Evolutionary conservation across 37 sponge, comb jelly and placozoan species (phyloP).

Genomic region (Axinella damicornis): DNA sequence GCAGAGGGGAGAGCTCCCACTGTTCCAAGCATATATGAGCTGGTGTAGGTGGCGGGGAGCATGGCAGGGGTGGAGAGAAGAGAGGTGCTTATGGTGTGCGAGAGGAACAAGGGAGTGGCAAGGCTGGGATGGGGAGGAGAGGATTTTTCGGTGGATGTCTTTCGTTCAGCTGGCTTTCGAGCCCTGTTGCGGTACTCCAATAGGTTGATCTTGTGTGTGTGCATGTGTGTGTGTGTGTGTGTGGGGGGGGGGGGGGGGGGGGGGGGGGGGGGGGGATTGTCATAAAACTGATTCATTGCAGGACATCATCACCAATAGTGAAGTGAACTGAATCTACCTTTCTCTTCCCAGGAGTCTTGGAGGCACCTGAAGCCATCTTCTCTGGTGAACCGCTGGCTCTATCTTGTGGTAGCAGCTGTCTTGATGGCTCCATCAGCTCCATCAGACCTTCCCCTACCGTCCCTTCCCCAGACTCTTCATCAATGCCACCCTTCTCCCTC

Average conservation of each 20-base stretch:
- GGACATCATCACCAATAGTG: not conserved
- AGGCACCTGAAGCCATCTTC: too few species aligned
- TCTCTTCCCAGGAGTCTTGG: constrained; percentile 42
- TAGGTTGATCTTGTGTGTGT: constrained; percentile 72
- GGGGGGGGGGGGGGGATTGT: too few species aligned
- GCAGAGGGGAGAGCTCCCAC: not conserved
- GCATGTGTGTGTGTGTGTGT: too few species aligned
- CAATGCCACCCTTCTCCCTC: not conserved
- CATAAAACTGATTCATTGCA: not conserved
- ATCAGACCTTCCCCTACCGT: not conserved
- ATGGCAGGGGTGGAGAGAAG: constrained; percentile 19
- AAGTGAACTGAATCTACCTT: constrained; percentile 5
- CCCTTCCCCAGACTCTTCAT: constrained; percentile 1
- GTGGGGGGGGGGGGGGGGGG: too few species aligned
- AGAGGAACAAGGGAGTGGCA: not conserved
- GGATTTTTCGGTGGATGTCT: not conserved
- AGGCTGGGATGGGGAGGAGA: constrained; percentile 18
- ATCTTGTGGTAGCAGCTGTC: not conserved
- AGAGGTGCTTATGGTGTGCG: not conserved
- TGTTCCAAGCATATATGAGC: not conserved
- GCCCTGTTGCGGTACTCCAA: constrained; percentile 67
- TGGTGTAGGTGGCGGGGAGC: not conserved
- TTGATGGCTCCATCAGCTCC: not conserved
- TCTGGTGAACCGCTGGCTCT: too few species aligned
- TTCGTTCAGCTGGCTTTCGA: constrained; percentile 36